Base-by-base conservation (phyloP, 2,113 vertebrate genomes). In the Pollachius pollachius region DNA sequence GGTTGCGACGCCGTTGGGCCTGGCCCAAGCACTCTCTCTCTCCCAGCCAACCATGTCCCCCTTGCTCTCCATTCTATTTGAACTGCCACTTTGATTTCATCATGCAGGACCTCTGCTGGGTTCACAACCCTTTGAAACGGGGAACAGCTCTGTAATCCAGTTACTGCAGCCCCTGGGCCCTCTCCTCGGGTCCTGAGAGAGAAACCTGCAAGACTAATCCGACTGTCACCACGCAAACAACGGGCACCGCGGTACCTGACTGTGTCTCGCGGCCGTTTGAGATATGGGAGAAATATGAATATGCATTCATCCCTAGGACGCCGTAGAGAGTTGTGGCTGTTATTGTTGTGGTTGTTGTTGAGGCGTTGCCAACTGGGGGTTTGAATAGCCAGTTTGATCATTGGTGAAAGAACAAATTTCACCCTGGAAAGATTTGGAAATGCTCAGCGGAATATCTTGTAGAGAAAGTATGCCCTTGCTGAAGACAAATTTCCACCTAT, bases 1-100 rank as follows among this genome's bases (percentile, higher is more conserved):
- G 41, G 12, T 2, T 11, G 7, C 3, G 41, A 11, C 12, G 41
- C 41, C 7, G 41, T 48, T 8, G 41, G 41, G 30, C 30, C 30
- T 6, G 30, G 30, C 91, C 87, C 90, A 62, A 62, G 5, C 60
- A 5, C 19, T 90, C 92, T 92, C 92, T 90, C 90, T 13, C 19
- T 27, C 23, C 21, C 23, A 60, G 8, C 60, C 60, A 9, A 25
- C 54, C 54, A 16, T n/a, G 17, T n/a, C 54, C 54, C 54, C 52
- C 48, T 94, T 94, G 87, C 83, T 90, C 78, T 87, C 82, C 77
- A 65, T 90, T 80, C 90, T 90, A 93, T 94, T 90, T 92, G 91
- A 95, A 93, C 95, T 98, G 96, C 95, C 96, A 98, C 94, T 96
- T 95, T 95, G 94, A 98, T 98, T 98, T 93, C 94, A 96, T 98